These are phyloP conservation scores for Eupeodes latifasciatus DNA, from an alignment of 2,888 invertebrate species.

Conservation along the genomic window DNA sequence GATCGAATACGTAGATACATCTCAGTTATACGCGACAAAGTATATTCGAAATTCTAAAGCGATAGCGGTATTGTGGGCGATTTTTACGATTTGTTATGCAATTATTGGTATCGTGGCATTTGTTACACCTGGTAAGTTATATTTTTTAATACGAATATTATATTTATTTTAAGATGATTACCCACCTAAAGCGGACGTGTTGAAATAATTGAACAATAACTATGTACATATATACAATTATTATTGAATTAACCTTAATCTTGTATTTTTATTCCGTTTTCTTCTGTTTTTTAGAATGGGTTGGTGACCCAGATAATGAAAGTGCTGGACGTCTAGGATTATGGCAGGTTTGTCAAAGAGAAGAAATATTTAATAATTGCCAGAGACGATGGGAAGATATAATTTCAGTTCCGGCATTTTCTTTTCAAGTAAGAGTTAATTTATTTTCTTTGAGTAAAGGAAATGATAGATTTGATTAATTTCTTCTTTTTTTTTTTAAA, in stretches of 20 bases:
- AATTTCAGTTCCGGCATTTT: slow-evolving; percentile 90
- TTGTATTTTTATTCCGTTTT: slow-evolving; percentile 20
- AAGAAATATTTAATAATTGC: slow-evolving; percentile 92
- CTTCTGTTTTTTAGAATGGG: slow-evolving; percentile 87
- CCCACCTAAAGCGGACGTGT: slow-evolving; percentile 33
- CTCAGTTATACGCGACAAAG: slow-evolving; percentile 95
- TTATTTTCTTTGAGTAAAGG: slow-evolving; percentile 1
- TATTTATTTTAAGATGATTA: slow-evolving; percentile 9
- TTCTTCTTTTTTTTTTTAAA: slow-evolving; percentile 71
- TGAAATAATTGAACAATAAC: slow-evolving; percentile 4
- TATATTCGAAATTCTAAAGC: slow-evolving; percentile 97
- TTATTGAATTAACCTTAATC: slow-evolving; percentile 12
- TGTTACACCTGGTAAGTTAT: slow-evolving; percentile 89
- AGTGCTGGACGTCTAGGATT: slow-evolving; percentile 96
- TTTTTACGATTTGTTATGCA: slow-evolving; percentile 98
- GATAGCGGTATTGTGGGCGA: slow-evolving; percentile 98
- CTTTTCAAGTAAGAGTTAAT: slow-evolving; percentile 87
- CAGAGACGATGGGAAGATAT: slow-evolving; percentile 93
- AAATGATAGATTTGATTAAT: not conserved
- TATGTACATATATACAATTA: not conserved
- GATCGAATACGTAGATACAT: slow-evolving; percentile 96
- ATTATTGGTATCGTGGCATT: slow-evolving; percentile 98
- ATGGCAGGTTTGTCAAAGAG: slow-evolving; percentile 94
- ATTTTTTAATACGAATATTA: not conserved
- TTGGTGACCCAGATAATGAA: slow-evolving; percentile 92